A percentile compares a stretch with the other conserved stretches of the same genome.
Evolutionary conservation across 2,888 invertebrate genomes (phyloP).

Genomic region (Morinoia aosen): DNA sequence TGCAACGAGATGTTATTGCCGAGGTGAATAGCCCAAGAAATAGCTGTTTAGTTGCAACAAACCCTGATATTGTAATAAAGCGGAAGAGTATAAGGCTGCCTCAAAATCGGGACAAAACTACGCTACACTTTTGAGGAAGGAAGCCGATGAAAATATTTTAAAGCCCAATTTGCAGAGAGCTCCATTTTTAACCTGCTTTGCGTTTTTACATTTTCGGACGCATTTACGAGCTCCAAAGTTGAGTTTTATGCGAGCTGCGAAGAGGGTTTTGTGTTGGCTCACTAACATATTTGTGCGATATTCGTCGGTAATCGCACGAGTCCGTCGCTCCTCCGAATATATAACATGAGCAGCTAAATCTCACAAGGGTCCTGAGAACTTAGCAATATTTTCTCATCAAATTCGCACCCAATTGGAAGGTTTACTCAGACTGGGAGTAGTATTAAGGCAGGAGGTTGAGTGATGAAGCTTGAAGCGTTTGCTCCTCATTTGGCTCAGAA

Average conservation of each 20-base stretch:
- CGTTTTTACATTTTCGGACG: not conserved
- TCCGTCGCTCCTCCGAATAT: not conserved
- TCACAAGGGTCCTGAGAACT: too few species aligned
- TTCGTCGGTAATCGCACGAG: too few species aligned
- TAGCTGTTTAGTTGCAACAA: not conserved
- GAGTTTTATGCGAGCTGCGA: not conserved
- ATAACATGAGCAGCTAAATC: not conserved
- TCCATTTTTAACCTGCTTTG: not conserved
- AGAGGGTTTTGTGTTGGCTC: too few species aligned
- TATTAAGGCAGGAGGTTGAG: too few species aligned
- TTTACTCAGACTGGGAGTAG: too few species aligned
- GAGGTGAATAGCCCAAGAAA: not conserved
- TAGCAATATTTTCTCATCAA: too few species aligned
- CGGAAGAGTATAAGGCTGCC: not conserved
- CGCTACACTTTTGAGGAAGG: not conserved
- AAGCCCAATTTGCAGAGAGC: too few species aligned
- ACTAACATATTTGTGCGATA: too few species aligned
- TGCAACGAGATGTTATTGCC: not conserved
- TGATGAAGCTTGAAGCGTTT: too few species aligned
- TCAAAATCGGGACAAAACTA: not conserved
- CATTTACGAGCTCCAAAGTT: not conserved
- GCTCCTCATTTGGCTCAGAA: too few species aligned
- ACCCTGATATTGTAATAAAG: not conserved
- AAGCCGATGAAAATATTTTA: not conserved
- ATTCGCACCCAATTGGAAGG: too few species aligned